These are phyloP conservation scores for Thryonomys swinderianus DNA, from an alignment of 2,113 vertebrate genomes.

Conservation along the genomic window DNA sequence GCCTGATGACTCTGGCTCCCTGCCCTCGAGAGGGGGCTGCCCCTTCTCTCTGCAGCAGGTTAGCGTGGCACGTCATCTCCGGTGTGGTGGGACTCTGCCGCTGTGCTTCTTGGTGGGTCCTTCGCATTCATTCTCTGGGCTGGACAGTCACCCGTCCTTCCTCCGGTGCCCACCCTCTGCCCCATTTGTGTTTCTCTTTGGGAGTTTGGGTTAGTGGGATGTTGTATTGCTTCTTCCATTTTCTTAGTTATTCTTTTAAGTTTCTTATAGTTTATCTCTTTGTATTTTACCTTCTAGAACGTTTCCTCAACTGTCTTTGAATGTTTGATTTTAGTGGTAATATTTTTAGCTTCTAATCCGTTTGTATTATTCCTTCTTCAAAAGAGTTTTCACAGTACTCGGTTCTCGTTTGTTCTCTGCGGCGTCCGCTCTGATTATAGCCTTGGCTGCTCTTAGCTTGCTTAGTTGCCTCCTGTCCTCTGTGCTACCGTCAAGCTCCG, in stretches of 20 bases:
- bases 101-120: neutral
- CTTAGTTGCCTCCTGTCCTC: neutral
- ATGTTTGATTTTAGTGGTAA: neutral
- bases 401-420: neutral
- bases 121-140: neutral
- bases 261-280: neutral
- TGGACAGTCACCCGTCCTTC: neutral
- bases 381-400: neutral
- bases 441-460: neutral
- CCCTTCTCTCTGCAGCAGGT: neutral
- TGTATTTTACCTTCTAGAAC: neutral
- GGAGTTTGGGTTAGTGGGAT: neutral
- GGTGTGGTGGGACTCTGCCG: neutral
- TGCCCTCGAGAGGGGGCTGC: neutral
- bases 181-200: neutral
- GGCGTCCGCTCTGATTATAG: neutral
- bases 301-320: neutral
- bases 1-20: neutral
- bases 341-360: neutral
- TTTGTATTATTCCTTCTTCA: neutral
- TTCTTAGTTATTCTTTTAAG: neutral
- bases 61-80: neutral
- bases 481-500: neutral
- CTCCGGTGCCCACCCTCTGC: neutral
- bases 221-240: neutral